These are phyloP conservation scores for Gallinago paraguaiae DNA, from an alignment of 2,113 vertebrate genomes.

Conservation along the genomic window DNA sequence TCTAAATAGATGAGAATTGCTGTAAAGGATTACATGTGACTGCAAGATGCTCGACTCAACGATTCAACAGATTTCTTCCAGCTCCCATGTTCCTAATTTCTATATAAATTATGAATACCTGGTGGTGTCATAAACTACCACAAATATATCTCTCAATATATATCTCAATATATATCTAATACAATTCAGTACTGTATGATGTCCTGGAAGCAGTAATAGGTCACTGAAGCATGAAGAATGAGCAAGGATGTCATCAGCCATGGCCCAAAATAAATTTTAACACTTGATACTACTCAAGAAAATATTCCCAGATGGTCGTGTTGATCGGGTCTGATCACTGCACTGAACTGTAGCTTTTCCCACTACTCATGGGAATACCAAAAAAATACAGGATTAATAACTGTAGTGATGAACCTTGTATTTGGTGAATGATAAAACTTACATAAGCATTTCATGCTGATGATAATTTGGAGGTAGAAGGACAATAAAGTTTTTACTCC, in stretches of 20 bases:
- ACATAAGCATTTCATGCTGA: neutral
- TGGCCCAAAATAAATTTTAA: neutral
- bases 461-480: neutral
- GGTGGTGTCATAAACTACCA: neutral
- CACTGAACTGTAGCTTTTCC: neutral
- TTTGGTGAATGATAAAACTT: neutral
- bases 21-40: neutral
- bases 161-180: neutral
- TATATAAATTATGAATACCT: neutral
- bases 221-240: neutral
- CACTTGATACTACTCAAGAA: neutral
- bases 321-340: neutral
- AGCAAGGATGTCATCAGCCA: neutral
- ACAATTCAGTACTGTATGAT: neutral
- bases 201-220: neutral
- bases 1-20: neutral
- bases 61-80: neutral
- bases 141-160: neutral
- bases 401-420: neutral
- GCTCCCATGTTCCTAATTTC: neutral
- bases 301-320: neutral
- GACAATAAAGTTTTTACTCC: neutral
- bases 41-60: neutral
- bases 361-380: neutral
- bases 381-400: neutral